phyloP scores from a whole-genome alignment of 2,888 invertebrate species.

The Cheilosia urbana region DNA sequence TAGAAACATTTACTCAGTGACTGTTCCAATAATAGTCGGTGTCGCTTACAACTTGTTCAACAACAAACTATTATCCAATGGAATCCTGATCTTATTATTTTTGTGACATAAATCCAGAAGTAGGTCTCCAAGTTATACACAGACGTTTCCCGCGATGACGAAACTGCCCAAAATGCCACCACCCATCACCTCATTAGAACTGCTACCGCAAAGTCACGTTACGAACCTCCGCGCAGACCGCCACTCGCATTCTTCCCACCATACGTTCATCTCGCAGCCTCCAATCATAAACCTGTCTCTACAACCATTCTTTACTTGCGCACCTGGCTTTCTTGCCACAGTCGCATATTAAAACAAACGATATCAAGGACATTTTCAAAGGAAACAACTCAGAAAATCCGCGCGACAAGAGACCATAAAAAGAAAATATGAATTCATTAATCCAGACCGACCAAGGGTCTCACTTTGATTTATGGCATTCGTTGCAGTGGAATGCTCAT shows the following conservation, averaged over 20 bases:
- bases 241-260: neutral
- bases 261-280: neutral
- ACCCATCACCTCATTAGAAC: too few relatives aligned
- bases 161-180: too few relatives aligned
- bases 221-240: too few relatives aligned
- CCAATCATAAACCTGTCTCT: neutral
- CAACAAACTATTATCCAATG: too few relatives aligned
- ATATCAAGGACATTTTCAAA: conserved; percentile 18
- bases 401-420: conserved; percentile 20
- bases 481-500: conserved; percentile 38
- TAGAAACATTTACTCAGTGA: too few relatives aligned
- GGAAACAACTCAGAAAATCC: neutral
- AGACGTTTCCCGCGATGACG: too few relatives aligned
- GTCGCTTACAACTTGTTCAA: too few relatives aligned
- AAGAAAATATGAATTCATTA: conserved; percentile 46
- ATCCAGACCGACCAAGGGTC: conserved; percentile 22
- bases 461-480: conserved; percentile 42
- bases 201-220: too few relatives aligned
- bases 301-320: neutral
- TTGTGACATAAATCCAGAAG: too few relatives aligned
- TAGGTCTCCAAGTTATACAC: too few relatives aligned
- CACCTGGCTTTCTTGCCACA: conserved; percentile 25
- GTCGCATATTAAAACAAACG: conserved; percentile 10
- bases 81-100: too few relatives aligned
- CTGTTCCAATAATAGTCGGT: too few relatives aligned